Percentiles rank a stretch among this genome's conserved stretches.
These are phyloP conservation scores for Papio anubis DNA, from an alignment of 2,113 vertebrate species.

Conservation along the genomic window DNA sequence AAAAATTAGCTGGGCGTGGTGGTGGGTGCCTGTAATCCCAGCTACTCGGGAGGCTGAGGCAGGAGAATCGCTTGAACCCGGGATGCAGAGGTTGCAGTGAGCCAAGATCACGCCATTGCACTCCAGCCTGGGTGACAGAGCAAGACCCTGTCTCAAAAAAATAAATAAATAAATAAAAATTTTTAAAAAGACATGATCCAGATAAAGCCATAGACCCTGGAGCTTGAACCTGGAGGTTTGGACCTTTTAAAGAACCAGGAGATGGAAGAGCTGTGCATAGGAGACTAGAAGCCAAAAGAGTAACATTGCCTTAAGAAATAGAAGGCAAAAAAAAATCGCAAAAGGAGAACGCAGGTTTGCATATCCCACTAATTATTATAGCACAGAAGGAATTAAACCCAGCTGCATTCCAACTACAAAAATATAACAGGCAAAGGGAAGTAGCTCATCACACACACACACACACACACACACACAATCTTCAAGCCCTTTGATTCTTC, in stretches of 20 bases:
- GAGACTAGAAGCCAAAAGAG: slow-evolving; percentile 19
- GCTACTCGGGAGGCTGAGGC: too few species aligned
- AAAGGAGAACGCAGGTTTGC: background rate
- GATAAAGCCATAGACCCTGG: background rate
- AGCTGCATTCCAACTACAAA: slow-evolving; percentile 11
- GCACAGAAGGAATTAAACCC: background rate
- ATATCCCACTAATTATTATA: background rate
- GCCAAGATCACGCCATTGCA: too few species aligned
- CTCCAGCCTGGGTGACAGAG: too few species aligned
- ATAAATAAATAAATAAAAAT: too few species aligned
- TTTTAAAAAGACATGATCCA: background rate
- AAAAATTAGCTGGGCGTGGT: too few species aligned
- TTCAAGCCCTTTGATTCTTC: background rate
- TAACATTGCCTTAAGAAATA: background rate
- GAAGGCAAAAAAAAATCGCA: background rate
- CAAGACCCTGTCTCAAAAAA: too few species aligned
- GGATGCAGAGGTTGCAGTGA: too few species aligned
- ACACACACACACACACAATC: background rate
- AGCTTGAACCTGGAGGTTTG: background rate
- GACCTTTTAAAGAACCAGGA: background rate
- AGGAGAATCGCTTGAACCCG: too few species aligned
- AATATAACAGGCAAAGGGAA: background rate
- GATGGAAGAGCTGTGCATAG: background rate
- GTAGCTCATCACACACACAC: background rate
- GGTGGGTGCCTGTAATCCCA: too few species aligned